Base-by-base conservation (phyloP, 2,797 vertebrate genomes). In the Sebastes jordani region DNA sequence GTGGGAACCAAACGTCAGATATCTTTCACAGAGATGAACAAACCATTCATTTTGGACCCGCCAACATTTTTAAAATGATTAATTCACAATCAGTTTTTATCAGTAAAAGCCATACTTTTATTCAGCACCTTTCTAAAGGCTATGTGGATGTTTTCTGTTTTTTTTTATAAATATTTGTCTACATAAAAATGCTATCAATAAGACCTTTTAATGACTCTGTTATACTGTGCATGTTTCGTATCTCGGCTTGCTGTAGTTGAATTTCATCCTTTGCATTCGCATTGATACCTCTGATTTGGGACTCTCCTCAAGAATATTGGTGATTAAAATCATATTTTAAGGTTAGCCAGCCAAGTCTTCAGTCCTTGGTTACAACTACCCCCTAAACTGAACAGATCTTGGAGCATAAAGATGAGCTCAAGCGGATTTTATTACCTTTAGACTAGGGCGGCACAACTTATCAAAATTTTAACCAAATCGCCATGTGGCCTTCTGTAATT, bases 401-500 rank as follows among this genome's bases (percentile, higher is more conserved):
- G 27, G 5, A 30, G 27, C 58, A 36, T 36, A 63, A 63, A 38
- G 5, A 13, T 6, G 11, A 34, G 10, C 0, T 34, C 20, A 20
- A 20, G 46, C 1, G 3, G 46, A 20, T 18, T 20, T 49, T 62
- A 20, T 34, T 22, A 7, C 30, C 20, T 62, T 34, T n/a, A 29
- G 56, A 62, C 29, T 29, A 32, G 29, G 59, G 2, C 18, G 0
- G 42, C 6, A 46, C 42, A 46, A 46, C 1, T 46, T 2, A 18
- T 46, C 6, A 3, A 42, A 16, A 42, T 42, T 16, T 42, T 16
- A 42, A 42, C 38, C 5, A 42, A 42, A 46, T 46, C 1, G 38
- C 6, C 0, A 1, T 16, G 0, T 38, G 36, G 36, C 36, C 36
- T 38, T 0, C 11, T 13, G 36, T 0, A 38, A 38, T 38, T 38